These are phyloP conservation scores for Drosophila putrida DNA, from an alignment of 2,888 invertebrate genomes.

Conservation along the genomic window DNA sequence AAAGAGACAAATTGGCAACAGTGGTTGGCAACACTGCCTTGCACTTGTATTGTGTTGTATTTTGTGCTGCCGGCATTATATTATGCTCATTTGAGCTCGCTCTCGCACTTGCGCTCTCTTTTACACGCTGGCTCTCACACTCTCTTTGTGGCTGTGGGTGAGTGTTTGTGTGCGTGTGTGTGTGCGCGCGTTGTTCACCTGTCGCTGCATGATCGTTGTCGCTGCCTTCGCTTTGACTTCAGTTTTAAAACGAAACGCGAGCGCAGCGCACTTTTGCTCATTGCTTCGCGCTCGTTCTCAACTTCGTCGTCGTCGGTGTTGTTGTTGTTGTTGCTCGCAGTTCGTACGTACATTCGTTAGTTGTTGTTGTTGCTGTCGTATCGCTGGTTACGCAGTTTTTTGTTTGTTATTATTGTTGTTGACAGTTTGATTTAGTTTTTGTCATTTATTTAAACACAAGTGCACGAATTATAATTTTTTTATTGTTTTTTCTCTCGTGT, in stretches of 20 bases:
- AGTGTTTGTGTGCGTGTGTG: background rate
- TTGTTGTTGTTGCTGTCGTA: constrained; percentile 25
- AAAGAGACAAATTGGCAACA: too few relatives aligned
- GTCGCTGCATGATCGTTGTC: constrained; percentile 43
- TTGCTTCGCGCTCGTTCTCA: constrained; percentile 49
- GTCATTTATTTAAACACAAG: constrained; percentile 50
- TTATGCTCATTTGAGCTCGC: constrained; percentile 3
- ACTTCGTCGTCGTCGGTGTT: constrained; percentile 19
- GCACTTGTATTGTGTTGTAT: constrained; percentile 31
- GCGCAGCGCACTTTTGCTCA: constrained; percentile 53
- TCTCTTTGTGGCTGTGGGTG: constrained; percentile 2
- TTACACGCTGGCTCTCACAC: constrained; percentile 4
- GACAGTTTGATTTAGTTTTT: constrained; percentile 46
- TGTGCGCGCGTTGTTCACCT: constrained; percentile 32
- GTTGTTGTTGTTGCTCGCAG: constrained; percentile 18
- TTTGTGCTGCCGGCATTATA: constrained; percentile 11
- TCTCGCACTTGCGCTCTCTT: constrained; percentile 17
- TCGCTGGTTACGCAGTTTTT: constrained; percentile 35
- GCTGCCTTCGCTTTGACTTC: constrained; percentile 40
- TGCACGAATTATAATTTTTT: constrained; percentile 26
- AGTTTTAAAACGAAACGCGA: constrained; percentile 66
- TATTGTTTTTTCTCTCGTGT: constrained; percentile 9
- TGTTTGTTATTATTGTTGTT: constrained; percentile 26
- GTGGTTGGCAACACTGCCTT: constrained; percentile 4
- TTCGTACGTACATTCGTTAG: constrained; percentile 23